Base-by-base conservation (phyloP, 2,888 invertebrate species). In the Caenorhabditis imperialis region DNA sequence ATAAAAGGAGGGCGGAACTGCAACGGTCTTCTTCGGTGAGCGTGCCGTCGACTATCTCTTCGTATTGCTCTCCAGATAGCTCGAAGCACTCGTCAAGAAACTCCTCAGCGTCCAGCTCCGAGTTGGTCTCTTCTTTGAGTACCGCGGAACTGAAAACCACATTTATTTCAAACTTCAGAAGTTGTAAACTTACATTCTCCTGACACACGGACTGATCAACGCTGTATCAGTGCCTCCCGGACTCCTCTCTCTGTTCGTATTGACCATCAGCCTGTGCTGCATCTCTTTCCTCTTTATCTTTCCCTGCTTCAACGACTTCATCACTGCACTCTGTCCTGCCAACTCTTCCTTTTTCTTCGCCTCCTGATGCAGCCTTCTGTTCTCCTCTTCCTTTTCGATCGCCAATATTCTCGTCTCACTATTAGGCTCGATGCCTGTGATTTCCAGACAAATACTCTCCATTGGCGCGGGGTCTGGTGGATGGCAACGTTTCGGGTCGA, bases 361-460 rank as follows among this genome's bases (percentile, higher is more conserved):
- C 50, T 82, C 81, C 45, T 75, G 70, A 40, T 51, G 55, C 30
- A 77, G 54, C 44, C 75, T 25, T 7, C 83, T 54, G 23, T 79
- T 76, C 23, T 81, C 78, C 38, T 81, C 83, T 35, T 83, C 83
- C 55, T 78, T 81, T 38, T 82, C 77, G 38, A 82, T 81, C 0
- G 82, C 82, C 44, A 74, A 57, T 12, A 79, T 79, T 25, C 81
- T 47, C 10, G 60, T 62, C 30, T 78, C 85, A 53, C 88, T 88
- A 78, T 89, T 89, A 27, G 89, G 89, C 33, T 88, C 88, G 54
- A 89, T 87, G 16, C 88, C 88, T 45, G 78, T 74, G 40, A 90
- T 90, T 75, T 89, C 87, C 40, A 77, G 53, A 61, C 88, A 88
- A 23, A 88, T 88, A 44, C 82, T 81, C 58, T 88, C 88, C 88